Conservation (phyloP, 2,888 invertebrate genomes). For the Lacanobia wlatinum region DNA sequence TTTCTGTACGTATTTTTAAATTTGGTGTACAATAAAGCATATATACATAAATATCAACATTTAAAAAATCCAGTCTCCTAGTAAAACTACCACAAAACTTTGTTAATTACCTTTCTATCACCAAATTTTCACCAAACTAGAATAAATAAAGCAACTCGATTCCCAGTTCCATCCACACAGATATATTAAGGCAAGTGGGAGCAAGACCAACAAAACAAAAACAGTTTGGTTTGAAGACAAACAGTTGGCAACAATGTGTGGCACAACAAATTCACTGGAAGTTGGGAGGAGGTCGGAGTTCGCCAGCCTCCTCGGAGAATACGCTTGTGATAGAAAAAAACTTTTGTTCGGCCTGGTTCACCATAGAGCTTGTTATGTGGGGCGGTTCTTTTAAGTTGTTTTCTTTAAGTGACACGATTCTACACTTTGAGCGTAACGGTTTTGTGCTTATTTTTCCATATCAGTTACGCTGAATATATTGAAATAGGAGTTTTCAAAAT, state of each 20-base stretch:
- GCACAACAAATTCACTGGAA: slow-evolving; percentile 55
- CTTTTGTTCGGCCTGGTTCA: slow-evolving; percentile 46
- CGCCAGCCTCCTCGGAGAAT: slow-evolving; percentile 40
- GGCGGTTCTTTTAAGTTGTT: slow-evolving; percentile 11
- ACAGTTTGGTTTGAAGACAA: slow-evolving; percentile 61
- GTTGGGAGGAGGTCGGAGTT: slow-evolving; percentile 48
- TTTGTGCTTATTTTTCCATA: slow-evolving; percentile 18
- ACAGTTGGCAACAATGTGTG: slow-evolving; percentile 59
- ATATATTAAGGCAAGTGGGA: slow-evolving; percentile 43
- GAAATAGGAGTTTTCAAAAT: not conserved
- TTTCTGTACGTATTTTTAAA: no score
- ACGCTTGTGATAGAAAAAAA: slow-evolving; percentile 62
- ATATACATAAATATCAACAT: no score
- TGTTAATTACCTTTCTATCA: slow-evolving; percentile 21
- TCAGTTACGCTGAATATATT: not conserved
- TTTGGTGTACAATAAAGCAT: no score
- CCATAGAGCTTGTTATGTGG: slow-evolving; percentile 22
- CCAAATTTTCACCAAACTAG: slow-evolving; percentile 1
- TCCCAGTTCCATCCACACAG: slow-evolving; percentile 14
- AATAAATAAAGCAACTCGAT: slow-evolving; percentile 31
- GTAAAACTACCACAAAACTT: slow-evolving; percentile 25
- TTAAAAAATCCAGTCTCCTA: no score
- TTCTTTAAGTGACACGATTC: slow-evolving; percentile 26
- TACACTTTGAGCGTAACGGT: slow-evolving; percentile 4
- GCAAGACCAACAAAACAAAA: slow-evolving; percentile 60